phyloP scores from a whole-genome alignment of 2,888 invertebrate genomes.

The Machimus rusticus region DNA sequence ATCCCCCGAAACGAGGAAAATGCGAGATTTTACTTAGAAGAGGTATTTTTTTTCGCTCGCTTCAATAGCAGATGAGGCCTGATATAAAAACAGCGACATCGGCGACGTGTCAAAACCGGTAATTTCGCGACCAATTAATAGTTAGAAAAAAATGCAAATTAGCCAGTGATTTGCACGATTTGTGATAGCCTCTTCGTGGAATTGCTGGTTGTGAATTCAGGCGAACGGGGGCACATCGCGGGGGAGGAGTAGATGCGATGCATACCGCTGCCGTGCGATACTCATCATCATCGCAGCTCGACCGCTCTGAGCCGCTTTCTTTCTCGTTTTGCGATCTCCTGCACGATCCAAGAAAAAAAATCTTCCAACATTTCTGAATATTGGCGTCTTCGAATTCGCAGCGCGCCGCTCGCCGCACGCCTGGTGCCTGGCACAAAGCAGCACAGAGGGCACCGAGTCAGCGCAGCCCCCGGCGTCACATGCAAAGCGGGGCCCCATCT shows the following conservation, averaged over 20 bases:
- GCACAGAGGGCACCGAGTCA: conserved; percentile 38
- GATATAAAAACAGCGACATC: background rate
- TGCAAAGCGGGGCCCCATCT: conserved; percentile 4
- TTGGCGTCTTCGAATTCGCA: background rate
- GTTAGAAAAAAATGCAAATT: conserved; percentile 24
- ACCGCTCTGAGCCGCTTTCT: background rate
- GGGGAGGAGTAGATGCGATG: background rate
- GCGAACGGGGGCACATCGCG: background rate
- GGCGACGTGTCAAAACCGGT: conserved; percentile 15
- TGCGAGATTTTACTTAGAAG: background rate
- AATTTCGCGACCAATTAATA: conserved; percentile 22
- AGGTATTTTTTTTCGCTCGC: background rate
- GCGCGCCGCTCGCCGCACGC: background rate
- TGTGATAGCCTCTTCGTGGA: conserved; percentile 9
- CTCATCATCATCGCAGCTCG: background rate
- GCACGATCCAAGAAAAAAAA: background rate
- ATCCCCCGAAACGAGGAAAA: background rate
- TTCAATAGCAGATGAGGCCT: background rate
- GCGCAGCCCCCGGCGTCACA: background rate
- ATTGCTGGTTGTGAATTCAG: background rate
- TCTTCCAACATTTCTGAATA: conserved; percentile 11
- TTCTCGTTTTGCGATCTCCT: background rate
- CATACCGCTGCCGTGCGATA: background rate
- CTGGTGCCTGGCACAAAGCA: conserved; percentile 21
- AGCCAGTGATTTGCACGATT: conserved; percentile 2